Evolutionary conservation across 2,113 vertebrate species (phyloP).

Genomic region (Chinchilla lanigera): DNA sequence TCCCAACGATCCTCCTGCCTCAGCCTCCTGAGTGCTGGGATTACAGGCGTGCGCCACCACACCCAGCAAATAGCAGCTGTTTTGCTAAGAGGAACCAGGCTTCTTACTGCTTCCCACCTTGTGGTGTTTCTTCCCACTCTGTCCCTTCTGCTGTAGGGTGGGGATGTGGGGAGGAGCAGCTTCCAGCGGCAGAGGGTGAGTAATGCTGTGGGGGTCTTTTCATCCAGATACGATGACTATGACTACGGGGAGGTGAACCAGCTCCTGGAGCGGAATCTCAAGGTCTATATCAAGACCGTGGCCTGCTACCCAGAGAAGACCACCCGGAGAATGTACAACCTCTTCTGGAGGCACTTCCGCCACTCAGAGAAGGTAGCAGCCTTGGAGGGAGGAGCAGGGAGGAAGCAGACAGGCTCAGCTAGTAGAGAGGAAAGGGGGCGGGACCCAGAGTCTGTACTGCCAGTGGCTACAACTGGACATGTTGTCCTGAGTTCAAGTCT

Average conservation of each 20-base stretch:
- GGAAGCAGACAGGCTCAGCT: neutral
- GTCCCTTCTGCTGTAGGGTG: neutral
- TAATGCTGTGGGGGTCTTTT: neutral
- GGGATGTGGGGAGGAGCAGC: neutral
- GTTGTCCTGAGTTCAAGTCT: neutral
- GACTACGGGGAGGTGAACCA: constrained; percentile 97
- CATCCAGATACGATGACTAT: constrained; percentile 94
- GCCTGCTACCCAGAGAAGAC: constrained; percentile 97
- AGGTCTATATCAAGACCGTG: constrained; percentile 96
- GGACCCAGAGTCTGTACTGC: neutral
- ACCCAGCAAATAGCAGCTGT: neutral
- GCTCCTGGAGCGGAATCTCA: constrained; percentile 94
- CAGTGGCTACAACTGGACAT: neutral
- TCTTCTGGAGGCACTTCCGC: constrained; percentile 96
- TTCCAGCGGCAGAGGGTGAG: neutral
- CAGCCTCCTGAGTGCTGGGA: too few relatives aligned
- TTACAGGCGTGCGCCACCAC: too few relatives aligned
- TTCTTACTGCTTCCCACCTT: constrained; percentile 34
- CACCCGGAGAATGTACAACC: constrained; percentile 89
- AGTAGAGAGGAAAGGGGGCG: neutral
- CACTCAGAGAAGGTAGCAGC: constrained; percentile 96
- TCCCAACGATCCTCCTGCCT: too few relatives aligned
- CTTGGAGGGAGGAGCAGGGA: fast-evolving
- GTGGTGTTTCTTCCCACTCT: constrained; percentile 15
- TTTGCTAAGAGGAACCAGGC: constrained; percentile 55